Base-by-base conservation (phyloP, 2,888 invertebrate species). In the Macaria liturata region DNA sequence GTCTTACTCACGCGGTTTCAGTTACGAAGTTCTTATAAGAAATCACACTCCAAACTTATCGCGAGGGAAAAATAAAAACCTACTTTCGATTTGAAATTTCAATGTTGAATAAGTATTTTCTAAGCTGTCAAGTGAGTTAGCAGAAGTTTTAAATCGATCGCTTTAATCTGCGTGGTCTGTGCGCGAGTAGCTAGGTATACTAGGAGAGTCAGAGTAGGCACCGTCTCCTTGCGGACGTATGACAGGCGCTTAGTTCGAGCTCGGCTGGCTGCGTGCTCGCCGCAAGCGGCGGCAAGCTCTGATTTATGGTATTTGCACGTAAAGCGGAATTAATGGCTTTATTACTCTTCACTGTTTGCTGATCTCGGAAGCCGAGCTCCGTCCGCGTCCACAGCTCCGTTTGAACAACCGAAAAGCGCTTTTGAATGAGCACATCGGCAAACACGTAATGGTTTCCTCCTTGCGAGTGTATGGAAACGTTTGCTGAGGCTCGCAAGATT, bases 291-390 rank as follows among this genome's bases (percentile, higher is more conserved):
- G 82, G 83, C 79, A 84, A 84, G 84, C 77, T 83, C 88, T 91
- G 90, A 91, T 91, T 91, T 91, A 91, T 90, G 89, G 87, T 89
- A 86, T 89, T 91, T 90, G 86, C 88, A 87, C 86, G 85, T 87
- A 87, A 88, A 89, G 86, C 86, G 85, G 86, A 91, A 91, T 91
- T 91, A 91, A 91, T 90, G 88, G 85, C 87, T 87, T 88, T 89
- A 88, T 88, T 88, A 90, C 86, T 85, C 86, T 86, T 84, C 86
- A 81, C 83, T 88, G 86, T 89, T 87, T 90, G 83, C 78, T 84
- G 81, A 86, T 87, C 85, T 83, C 81, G 74, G 72, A 78, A 75
- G 75, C 76, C 74, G 76, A 78, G 80, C 78, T 76, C 68, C 75
- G 76, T 75, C 71, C 74, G 71, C 74, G 75, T 76, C 79, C 79